Base-by-base conservation (phyloP, 1,140 invertebrate species). In the Aphaenogaster floridana region DNA sequence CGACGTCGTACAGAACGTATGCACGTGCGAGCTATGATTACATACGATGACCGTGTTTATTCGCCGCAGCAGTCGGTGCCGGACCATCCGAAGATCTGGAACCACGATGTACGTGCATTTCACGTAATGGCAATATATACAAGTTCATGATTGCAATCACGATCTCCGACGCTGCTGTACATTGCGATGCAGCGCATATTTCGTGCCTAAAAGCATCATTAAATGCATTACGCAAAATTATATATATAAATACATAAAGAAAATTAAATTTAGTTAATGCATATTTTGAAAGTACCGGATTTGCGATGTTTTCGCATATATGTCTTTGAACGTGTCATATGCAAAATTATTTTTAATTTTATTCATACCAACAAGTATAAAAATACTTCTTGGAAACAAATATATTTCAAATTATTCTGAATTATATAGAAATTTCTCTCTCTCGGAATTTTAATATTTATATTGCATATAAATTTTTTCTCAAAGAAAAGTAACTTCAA, bases 1-100 rank as follows among this genome's bases (percentile, higher is more conserved):
- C 86, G 64, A 86, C 83, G 89, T 83, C 89, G 80, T 57, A 78
- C 76, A 72, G 86, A 90, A 88, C 86, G 89, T 90, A 85, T 77
- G 89, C 86, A 48, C 78, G 68, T 50, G 59, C 36, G 48, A 80
- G 69, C 81, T 78, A 57, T 83, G 88, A 90, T 90, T 88, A 86
- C 63, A 63, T 48, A 72, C 15, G 68, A 80, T 59, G 71, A 78
- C 28, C 71, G 69, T 84, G 79, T 90, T 90, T 88, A 90, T 90
- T 86, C 80, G 81, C 15, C n/a, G 42, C 21, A 45, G 50, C 39
- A 83, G 61, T 50, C 52, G 50, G 66, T 17, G 52, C 50, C 52
- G 52, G 15, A 45, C 48, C 80, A 39, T 72, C 54, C 80, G 52
- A 83, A 83, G 80, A 83, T 83, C 68, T 83, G 68, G 54, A 36